Percentiles rank a stretch among this genome's conserved stretches.
These are phyloP conservation scores for Gobius niger DNA, from an alignment of 2,113 vertebrate genomes.

Conservation along the genomic window DNA sequence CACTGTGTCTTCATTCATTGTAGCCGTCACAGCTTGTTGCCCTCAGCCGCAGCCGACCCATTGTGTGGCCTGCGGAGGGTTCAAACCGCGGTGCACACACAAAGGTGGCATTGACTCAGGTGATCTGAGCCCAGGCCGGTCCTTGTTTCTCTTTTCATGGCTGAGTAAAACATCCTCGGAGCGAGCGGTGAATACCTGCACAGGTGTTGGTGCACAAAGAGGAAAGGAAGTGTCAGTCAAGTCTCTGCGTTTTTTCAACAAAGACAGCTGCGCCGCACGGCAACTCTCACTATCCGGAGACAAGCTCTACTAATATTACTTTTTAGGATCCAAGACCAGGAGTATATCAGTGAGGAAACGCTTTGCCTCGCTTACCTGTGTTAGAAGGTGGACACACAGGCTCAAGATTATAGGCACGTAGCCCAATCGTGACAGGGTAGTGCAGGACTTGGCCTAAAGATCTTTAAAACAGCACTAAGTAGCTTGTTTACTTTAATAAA, in stretches of 20 bases:
- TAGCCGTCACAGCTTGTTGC: constrained; percentile 67
- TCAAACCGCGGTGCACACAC: constrained; percentile 50
- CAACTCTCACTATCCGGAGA: constrained; percentile 20
- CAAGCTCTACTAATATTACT: not conserved
- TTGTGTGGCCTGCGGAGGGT: constrained; percentile 58
- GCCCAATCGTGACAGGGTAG: too few species aligned
- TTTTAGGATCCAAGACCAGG: too few species aligned
- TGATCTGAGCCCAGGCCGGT: constrained; percentile 61
- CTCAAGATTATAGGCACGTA: too few species aligned
- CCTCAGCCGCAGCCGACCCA: constrained; percentile 31
- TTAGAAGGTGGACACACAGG: too few species aligned
- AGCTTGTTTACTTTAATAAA: too few species aligned
- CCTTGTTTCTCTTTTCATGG: constrained; percentile 63
- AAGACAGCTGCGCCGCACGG: constrained; percentile 43
- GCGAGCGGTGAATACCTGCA: constrained; percentile 57
- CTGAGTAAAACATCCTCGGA: constrained; percentile 60
- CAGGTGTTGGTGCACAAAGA: constrained; percentile 69
- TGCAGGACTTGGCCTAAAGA: too few species aligned
- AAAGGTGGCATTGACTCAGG: constrained; percentile 74
- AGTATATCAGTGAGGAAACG: too few species aligned
- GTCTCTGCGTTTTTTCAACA: constrained; percentile 27
- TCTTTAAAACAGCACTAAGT: too few species aligned
- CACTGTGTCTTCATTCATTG: constrained; percentile 57
- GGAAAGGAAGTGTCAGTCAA: constrained; percentile 45
- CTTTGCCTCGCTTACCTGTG: too few species aligned